Base-by-base conservation (phyloP, 2,888 invertebrate species). In the Cerastis leucographa region DNA sequence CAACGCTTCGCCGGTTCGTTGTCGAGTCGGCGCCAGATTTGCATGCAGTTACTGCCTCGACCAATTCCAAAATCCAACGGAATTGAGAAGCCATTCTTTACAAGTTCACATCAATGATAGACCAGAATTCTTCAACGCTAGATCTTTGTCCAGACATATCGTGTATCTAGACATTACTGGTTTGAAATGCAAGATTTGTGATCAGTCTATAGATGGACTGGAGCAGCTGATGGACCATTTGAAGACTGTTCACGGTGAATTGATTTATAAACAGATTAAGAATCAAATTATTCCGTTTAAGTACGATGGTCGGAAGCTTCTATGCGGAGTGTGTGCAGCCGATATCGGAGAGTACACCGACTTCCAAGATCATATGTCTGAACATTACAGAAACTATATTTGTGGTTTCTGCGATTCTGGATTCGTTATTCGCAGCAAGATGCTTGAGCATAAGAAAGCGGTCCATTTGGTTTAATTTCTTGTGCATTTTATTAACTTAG, bases 351-450 rank as follows among this genome's bases (percentile, higher is more conserved):
- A 88, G 5, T 94, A 93, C 67, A 89, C 88, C 40, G 89, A 91
- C 4, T 84, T 96, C 0, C 91, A 94, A 17, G 93, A 93, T 22
- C 96, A 96, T 54, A 95, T 95, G 95, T 92, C 92, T 3, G 88
- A 90, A 4, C 96, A 96, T 77, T 95, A 93, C 62, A 89, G 91
- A 81, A 96, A 96, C 80, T 95, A 93, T 70, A 88, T 93, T 0
- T 96, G 96, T 76, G 92, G 94, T 6, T 92, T 93, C 2, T 96
- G 96, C 68, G 93, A 93, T 65, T 89, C 91, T 0, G 88, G 92
- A 64, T 90, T 92, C 83, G 84, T 93, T 8, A 91, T 91, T 74
- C 89, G 91, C 6, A 89, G 89, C 61, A 91, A 90, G 74, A 90
- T 93, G 91, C 85, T 92, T 25, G 91, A 93, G 2, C 94, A 94